phyloP scores from a whole-genome alignment of 2,797 vertebrate species.

The Silurus lanzhouensis region DNA sequence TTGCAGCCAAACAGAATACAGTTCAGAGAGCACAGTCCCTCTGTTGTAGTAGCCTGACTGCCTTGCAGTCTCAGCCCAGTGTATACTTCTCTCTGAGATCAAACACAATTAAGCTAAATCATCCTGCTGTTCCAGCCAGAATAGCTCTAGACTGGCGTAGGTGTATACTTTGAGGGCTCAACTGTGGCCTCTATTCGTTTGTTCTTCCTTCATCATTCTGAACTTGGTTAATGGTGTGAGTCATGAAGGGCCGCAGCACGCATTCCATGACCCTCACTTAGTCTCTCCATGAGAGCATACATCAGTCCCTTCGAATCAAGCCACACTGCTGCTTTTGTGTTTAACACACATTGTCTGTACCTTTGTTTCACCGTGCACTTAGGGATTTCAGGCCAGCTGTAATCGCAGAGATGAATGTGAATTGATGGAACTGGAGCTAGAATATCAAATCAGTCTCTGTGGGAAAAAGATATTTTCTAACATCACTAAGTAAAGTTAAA shows the following conservation, averaged over 20 bases:
- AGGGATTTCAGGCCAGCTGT: neutral
- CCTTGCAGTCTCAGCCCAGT: neutral
- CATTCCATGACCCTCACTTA: slow-evolving; percentile 11
- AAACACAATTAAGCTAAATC: slow-evolving; percentile 47
- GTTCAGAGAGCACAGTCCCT: neutral
- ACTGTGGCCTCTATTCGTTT: slow-evolving; percentile 26
- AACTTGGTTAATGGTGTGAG: slow-evolving; percentile 40
- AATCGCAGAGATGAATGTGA: neutral
- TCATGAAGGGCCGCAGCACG: slow-evolving; percentile 1
- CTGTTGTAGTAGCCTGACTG: slow-evolving; percentile 18
- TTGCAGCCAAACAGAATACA: neutral
- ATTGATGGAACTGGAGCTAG: slow-evolving; percentile 5
- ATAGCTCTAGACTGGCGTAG: slow-evolving; percentile 19
- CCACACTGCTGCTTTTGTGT: slow-evolving; percentile 19
- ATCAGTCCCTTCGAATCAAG: neutral
- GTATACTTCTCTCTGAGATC: slow-evolving; percentile 25
- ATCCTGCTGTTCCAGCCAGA: slow-evolving; percentile 14
- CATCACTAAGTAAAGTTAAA: neutral
- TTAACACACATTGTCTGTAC: slow-evolving; percentile 4
- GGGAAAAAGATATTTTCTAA: neutral
- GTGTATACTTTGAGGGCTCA: slow-evolving; percentile 32
- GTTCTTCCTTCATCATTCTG: slow-evolving; percentile 32
- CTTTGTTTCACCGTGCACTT: neutral
- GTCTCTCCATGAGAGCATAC: slow-evolving; percentile 4
- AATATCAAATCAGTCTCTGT: slow-evolving; percentile 15